Base-by-base conservation (phyloP, 2,113 vertebrate genomes). In the Symphodus melops region DNA sequence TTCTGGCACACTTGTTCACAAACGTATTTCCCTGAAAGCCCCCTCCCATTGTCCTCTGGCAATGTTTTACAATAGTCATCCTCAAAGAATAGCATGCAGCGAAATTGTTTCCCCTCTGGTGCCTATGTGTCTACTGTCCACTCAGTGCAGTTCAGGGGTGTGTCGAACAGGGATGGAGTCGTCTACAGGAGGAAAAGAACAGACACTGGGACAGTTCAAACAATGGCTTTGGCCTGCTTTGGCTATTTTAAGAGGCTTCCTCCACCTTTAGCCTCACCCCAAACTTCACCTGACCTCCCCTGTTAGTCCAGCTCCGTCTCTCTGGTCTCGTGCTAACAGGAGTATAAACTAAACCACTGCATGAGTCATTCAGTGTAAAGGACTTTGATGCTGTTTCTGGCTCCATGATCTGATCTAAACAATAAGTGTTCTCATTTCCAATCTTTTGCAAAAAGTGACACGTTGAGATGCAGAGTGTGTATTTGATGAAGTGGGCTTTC, bases 41-140 rank as follows among this genome's bases (percentile, higher is more conserved):
- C 9, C 42, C 49, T 63, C 23, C 73, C 68, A 71, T 80, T 79
- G 73, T 88, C 62, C 51, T 33, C 21, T 65, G 41, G 25, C 25
- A 69, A 23, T 8, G 8, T 51, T 82, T 78, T 71, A 79, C 75
- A 86, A 87, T 68, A 42, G 86, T 67, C 28, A 25, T 65, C 57
- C 62, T 77, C 33, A 87, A 79, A 57, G 78, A 84, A 83, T 83
- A 61, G 79, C 54, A 0, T 77, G 76, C 67, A 72, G 82, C 42
- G 52, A 11, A 78, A 55, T 7, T 0, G 74, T 52, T 88, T 88
- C 88, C 89, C 81, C 25, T 73, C 66, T 84, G 91, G 91, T 92
- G 91, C 91, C 90, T 79, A 66, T 64, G 76, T 83, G 91, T 91
- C 91, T 92, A 23, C 80, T 81, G 77, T 90, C 82, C 82, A 63